Evolutionary conservation across 2,888 invertebrate genomes (phyloP), one percentile per base, ranked within the genome.

Genomic region (Drosophila hamatofila): DNA sequence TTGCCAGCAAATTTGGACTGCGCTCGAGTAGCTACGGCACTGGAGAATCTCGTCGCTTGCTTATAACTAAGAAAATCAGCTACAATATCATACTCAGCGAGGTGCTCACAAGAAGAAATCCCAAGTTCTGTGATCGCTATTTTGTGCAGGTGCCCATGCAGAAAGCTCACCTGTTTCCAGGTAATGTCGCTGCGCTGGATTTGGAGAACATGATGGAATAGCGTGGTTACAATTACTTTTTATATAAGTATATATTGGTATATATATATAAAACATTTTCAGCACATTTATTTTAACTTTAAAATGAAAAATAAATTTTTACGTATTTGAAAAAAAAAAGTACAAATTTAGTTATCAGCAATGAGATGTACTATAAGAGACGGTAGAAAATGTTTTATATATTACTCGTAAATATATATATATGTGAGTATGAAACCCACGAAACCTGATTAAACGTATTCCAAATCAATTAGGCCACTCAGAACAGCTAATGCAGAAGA

Each of bases 21-120:
- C 93, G 93, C 0, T 94, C 94, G 0, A 90, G 83, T 46, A 95
- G 95, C 75, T 93, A 94, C 68, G 95, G 95, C 0, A 89, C 90
- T 3, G 93, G 93, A 6, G 92, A 92, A 0, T 92, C 93, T 1
- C 90, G 93, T 1, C 89, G 91, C 25, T 69, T 93, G 52, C 75
- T 92, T 1, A 91, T 93, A 18, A 88, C 89, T 16, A 93, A 93
- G 58, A 92, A 91, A 67, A 83, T 92, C 12, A 75, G 52, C 11
- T 75, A 85, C 27, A 60, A 77, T 12, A 75, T 70, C 16, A 92
- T 93, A 49, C 83, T 93, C 3, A 69, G 64, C 1, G 91, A 92
- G 77, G 83, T 93, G 5, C 76, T 93, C 11, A 63, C 80, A 39
- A 79, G 83, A 4, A 89, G 91, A 30, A 91, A 91, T 70, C 73